A percentile compares a stretch with the other conserved stretches of the same genome.
These are phyloP conservation scores for Drosophila carrolli DNA, from an alignment of 1,140 invertebrate species.

Conservation along the genomic window DNA sequence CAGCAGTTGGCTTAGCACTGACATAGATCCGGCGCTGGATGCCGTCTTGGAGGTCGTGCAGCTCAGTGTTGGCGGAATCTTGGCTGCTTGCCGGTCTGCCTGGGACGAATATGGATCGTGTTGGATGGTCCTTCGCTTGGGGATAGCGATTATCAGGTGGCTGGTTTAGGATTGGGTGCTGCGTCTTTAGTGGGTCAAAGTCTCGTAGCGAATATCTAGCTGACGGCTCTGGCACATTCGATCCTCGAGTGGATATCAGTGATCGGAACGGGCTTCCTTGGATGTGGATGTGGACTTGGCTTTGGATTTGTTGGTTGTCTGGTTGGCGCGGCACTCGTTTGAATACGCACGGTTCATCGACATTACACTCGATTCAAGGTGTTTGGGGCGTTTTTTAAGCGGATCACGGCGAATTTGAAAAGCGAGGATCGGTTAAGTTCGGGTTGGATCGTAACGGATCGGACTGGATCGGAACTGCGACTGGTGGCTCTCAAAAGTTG, in stretches of 20 bases:
- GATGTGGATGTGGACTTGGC: slow-evolving; percentile 7
- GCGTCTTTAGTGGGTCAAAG: slow-evolving; percentile 26
- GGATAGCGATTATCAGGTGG: background rate
- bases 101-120: background rate
- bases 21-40: slow-evolving; percentile 76
- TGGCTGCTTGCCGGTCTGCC: slow-evolving; percentile 46
- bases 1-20: slow-evolving; percentile 77
- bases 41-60: slow-evolving; percentile 76
- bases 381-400: slow-evolving; percentile 25
- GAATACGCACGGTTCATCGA: slow-evolving; percentile 76
- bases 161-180: background rate
- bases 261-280: slow-evolving; percentile 12
- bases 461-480: slow-evolving; percentile 5
- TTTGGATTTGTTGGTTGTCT: slow-evolving; percentile 28
- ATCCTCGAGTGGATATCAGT: slow-evolving; percentile 11
- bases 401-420: slow-evolving; percentile 11
- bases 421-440: slow-evolving; percentile 29
- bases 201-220: slow-evolving; percentile 63
- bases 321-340: slow-evolving; percentile 65
- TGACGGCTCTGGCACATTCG: slow-evolving; percentile 63
- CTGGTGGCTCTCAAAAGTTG: slow-evolving; percentile 41
- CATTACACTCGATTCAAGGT: slow-evolving; percentile 77
- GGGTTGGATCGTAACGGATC: slow-evolving; percentile 5
- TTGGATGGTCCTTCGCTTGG: background rate
- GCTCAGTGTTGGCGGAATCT: slow-evolving; percentile 74